Percentiles rank a stretch among this genome's conserved stretches.
These are phyloP conservation scores for Watsonalla binaria DNA, from an alignment of 2,888 invertebrate species.

Conservation along the genomic window DNA sequence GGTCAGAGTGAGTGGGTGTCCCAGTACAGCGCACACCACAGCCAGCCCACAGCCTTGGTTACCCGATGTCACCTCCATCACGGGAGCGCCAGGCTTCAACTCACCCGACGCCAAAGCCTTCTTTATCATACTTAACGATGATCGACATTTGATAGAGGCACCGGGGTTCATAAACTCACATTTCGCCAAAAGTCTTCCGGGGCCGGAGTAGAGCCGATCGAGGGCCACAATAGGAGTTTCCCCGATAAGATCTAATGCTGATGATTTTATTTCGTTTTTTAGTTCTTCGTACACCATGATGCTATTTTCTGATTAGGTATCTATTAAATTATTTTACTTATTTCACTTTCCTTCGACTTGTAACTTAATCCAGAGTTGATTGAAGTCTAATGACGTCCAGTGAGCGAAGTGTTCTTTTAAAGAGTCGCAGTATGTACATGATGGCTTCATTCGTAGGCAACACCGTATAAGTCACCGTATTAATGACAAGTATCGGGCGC, in stretches of 20 bases:
- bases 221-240: conserved; percentile 69
- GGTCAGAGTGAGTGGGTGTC: conserved; percentile 60
- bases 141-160: conserved; percentile 66
- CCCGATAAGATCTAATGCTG: conserved; percentile 67
- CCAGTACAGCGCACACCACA: conserved; percentile 63
- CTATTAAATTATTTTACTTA: background rate
- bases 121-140: conserved; percentile 60
- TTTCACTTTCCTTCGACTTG: background rate
- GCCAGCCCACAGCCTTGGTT: conserved; percentile 71
- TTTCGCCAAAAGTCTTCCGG: conserved; percentile 65
- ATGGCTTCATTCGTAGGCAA: background rate
- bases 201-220: conserved; percentile 60
- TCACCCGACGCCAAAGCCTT: conserved; percentile 47
- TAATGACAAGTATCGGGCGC: background rate
- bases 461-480: no score
- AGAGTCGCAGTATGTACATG: background rate
- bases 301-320: background rate
- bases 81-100: conserved; percentile 51
- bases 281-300: background rate
- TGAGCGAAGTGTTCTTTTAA: background rate
- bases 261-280: conserved; percentile 56
- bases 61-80: conserved; percentile 66
- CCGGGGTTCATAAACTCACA: conserved; percentile 74
- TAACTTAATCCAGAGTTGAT: background rate
- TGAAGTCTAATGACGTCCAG: background rate